Conservation (phyloP, 2,797 vertebrate species). For the Gallinago stenura region DNA sequence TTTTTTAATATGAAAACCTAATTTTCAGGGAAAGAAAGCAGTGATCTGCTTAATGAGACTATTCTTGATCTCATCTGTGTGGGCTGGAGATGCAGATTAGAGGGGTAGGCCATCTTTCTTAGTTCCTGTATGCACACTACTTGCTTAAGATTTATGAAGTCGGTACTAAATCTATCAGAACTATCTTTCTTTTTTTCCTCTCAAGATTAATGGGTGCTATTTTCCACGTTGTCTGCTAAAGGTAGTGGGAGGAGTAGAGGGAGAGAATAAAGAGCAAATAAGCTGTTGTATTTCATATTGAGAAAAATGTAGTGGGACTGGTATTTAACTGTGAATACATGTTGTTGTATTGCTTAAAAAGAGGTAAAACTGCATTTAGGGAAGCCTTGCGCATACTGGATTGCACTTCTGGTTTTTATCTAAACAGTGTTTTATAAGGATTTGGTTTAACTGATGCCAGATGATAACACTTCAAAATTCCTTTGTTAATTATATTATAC, state of each 20-base stretch:
- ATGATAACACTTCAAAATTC: background rate
- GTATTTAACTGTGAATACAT: constrained; percentile 36
- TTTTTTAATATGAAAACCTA: constrained; percentile 76
- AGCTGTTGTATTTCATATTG: constrained; percentile 46
- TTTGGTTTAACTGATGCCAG: background rate
- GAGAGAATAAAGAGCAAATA: constrained; percentile 50
- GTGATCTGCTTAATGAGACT: constrained; percentile 88
- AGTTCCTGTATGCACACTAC: background rate
- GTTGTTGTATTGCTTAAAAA: constrained; percentile 20
- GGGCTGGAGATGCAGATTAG: constrained; percentile 82
- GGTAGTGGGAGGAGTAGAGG: constrained; percentile 43
- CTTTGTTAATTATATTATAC: background rate
- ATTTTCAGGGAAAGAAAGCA: constrained; percentile 80
- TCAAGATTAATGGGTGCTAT: constrained; percentile 63
- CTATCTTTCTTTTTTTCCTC: constrained; percentile 57
- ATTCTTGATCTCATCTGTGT: constrained; percentile 75
- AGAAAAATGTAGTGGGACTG: constrained; percentile 17
- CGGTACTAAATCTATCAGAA: constrained; percentile 63
- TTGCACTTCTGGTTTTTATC: background rate
- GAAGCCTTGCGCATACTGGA: background rate
- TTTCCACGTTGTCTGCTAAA: constrained; percentile 61
- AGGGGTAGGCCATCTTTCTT: constrained; percentile 75
- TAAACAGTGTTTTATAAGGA: background rate
- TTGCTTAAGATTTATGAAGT: constrained; percentile 74
- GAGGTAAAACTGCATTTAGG: constrained; percentile 29